These are phyloP conservation scores for Drosophila ercepeae DNA, from an alignment of 1,140 invertebrate species.

Conservation along the genomic window DNA sequence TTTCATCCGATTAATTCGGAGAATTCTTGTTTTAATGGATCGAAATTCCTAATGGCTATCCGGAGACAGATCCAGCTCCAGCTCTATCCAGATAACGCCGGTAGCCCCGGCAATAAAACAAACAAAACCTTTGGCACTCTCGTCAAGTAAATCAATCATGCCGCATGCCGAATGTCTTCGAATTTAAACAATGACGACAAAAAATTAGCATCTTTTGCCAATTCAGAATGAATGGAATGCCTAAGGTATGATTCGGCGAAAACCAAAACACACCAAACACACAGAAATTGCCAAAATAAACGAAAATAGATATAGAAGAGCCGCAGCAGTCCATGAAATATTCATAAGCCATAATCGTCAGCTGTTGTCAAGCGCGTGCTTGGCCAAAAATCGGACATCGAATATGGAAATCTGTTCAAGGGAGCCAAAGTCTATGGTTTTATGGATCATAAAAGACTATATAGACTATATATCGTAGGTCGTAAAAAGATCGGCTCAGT, in stretches of 20 bases:
- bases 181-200: conserved; percentile 6
- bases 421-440: neutral
- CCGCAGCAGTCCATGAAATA: neutral
- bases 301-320: conserved; percentile 24
- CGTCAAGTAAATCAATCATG: conserved; percentile 25
- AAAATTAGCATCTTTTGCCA: conserved; percentile 37
- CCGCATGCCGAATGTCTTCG: conserved; percentile 23
- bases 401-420: conserved; percentile 27
- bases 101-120: conserved; percentile 35
- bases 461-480: too few species aligned
- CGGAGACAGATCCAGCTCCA: too few species aligned
- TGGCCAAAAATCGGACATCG: conserved; percentile 11
- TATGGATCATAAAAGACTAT: too few species aligned
- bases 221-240: conserved; percentile 49
- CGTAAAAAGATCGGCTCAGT: too few species aligned
- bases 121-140: conserved; percentile 28
- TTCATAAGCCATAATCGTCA: conserved; percentile 22
- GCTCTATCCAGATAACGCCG: conserved; percentile 14
- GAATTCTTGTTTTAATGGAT: neutral
- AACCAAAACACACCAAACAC: conserved; percentile 5
- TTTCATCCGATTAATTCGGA: neutral
- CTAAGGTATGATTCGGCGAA: conserved; percentile 55
- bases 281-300: conserved; percentile 21
- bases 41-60: neutral
- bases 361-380: conserved; percentile 56